These are phyloP conservation scores for Hypotaenidia okinawae DNA, from an alignment of 2,797 vertebrate genomes.

Conservation along the genomic window DNA sequence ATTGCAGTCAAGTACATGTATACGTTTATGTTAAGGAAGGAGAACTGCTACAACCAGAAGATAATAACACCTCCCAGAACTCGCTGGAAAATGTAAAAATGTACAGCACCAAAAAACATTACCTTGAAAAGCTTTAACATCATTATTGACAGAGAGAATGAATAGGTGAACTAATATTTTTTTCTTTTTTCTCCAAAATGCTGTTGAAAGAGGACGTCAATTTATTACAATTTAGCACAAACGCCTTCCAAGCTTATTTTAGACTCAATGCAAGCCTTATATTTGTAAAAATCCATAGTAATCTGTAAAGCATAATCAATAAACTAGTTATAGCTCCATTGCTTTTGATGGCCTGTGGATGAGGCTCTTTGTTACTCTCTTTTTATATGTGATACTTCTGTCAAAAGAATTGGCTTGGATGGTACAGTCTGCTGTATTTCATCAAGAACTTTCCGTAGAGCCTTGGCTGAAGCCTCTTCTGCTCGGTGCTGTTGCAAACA, in stretches of 20 bases:
- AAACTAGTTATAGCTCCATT: background rate
- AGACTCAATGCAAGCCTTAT: background rate
- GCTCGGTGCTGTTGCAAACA: background rate
- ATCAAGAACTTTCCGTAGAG: background rate
- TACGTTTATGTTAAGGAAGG: background rate
- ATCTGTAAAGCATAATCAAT: background rate
- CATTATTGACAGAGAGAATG: slow-evolving; percentile 15
- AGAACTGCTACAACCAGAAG: background rate
- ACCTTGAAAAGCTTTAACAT: slow-evolving; percentile 1
- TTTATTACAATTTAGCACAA: slow-evolving; percentile 17
- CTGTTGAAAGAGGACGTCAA: slow-evolving; percentile 27
- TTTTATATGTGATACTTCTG: slow-evolving; percentile 2
- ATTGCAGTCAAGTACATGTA: background rate
- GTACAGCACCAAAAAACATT: background rate
- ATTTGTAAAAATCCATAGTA: background rate
- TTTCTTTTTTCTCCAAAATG: background rate
- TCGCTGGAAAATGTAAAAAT: slow-evolving; percentile 23
- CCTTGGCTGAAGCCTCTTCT: background rate
- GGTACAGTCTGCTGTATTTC: background rate
- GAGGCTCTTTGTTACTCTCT: background rate
- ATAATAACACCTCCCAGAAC: background rate
- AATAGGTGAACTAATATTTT: background rate
- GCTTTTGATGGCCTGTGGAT: background rate
- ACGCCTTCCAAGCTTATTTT: slow-evolving; percentile 21
- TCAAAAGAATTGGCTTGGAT: slow-evolving; percentile 25